Conservation (phyloP, 2,797 vertebrate species). For the Trachops cirrhosus region DNA sequence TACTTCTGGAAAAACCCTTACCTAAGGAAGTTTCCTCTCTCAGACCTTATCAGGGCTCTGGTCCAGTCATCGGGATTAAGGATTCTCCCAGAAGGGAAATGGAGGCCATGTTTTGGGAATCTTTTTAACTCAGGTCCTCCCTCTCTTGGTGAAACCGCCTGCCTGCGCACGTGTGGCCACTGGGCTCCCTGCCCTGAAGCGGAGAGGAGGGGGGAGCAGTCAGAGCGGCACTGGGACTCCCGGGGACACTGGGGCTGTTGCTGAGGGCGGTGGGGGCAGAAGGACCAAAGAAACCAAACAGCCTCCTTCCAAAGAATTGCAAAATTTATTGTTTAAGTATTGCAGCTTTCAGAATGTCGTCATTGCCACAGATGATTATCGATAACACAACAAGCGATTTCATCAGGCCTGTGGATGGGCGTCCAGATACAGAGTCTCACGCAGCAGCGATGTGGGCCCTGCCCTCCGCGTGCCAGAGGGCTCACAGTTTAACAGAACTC, state of each 20-base stretch:
- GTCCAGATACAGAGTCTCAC: constrained; percentile 81
- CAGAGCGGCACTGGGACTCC: not conserved
- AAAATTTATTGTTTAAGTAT: constrained; percentile 89
- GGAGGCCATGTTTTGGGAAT: not conserved
- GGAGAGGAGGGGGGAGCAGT: not conserved
- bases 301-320: constrained; percentile 83
- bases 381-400: constrained; percentile 84
- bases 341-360: constrained; percentile 84
- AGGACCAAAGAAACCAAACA: constrained; percentile 62
- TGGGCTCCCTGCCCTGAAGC: not conserved
- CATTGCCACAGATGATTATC: constrained; percentile 82
- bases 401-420: constrained; percentile 82
- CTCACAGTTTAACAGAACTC: constrained; percentile 80
- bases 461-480: constrained; percentile 80
- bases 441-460: constrained; percentile 79
- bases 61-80: rapidly evolving
- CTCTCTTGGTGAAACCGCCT: not conserved
- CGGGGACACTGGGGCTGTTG: rapidly evolving
- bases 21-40: not conserved
- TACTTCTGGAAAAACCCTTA: not conserved
- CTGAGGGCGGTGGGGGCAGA: rapidly evolving
- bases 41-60: not conserved
- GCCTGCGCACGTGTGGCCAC: not conserved
- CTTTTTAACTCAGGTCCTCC: not conserved
- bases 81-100: not conserved